Percentiles rank a stretch among this genome's conserved stretches.
These are phyloP conservation scores for Drosophila peninsularis DNA, from an alignment of 2,888 invertebrate genomes.

Conservation along the genomic window DNA sequence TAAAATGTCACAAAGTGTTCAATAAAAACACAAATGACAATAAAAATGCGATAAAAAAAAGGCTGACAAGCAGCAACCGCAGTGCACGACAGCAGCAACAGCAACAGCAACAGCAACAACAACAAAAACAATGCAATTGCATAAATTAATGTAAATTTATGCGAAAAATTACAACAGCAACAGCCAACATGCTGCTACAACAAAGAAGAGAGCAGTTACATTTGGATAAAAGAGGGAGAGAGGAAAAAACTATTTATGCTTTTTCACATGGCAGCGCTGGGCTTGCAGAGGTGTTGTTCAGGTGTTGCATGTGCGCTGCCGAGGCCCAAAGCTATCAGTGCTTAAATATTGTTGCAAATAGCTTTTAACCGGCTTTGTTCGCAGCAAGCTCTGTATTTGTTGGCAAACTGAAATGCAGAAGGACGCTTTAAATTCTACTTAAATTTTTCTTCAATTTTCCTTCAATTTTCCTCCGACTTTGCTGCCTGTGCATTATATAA, in stretches of 20 bases:
- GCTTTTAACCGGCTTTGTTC: constrained; percentile 9
- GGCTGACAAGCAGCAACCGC: constrained; percentile 17
- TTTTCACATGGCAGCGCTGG: constrained; percentile 33
- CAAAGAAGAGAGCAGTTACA: constrained; percentile 33
- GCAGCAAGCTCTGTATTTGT: constrained; percentile 2
- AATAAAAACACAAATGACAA: constrained; percentile 68
- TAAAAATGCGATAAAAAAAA: constrained; percentile 62
- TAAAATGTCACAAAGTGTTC: constrained; percentile 72
- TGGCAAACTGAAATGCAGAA: background rate
- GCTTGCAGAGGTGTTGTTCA: background rate
- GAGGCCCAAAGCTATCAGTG: background rate
- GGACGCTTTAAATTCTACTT: background rate
- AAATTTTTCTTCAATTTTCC: background rate
- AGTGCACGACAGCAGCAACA: constrained; percentile 38
- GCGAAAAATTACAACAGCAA: constrained; percentile 65
- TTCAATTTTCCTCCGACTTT: background rate
- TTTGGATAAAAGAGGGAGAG: constrained; percentile 6
- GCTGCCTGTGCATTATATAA: background rate
- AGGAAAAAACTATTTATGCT: constrained; percentile 20
- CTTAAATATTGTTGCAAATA: constrained; percentile 7
- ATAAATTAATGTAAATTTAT: constrained; percentile 71
- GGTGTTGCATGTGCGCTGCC: constrained; percentile 8
- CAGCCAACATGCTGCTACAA: constrained; percentile 14
- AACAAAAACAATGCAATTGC: constrained; percentile 64
- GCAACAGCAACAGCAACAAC: constrained; percentile 20